A percentile compares a stretch with the other conserved stretches of the same genome.
phyloP scores from a whole-genome alignment of 2,888 invertebrate species.

The Aporophyla lueneburgensis region DNA sequence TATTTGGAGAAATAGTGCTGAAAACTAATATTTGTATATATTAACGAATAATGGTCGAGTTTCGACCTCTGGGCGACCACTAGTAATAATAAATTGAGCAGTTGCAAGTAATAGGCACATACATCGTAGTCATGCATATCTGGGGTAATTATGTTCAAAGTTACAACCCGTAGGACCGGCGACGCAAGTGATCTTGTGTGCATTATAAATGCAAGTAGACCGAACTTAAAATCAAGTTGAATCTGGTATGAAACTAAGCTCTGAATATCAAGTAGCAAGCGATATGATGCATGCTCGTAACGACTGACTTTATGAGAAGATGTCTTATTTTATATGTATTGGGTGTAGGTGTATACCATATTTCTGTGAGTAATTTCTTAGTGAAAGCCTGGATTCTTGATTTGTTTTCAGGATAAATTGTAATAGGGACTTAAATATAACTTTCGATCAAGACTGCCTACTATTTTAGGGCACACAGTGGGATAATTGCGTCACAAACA shows the following conservation, averaged over 20 bases:
- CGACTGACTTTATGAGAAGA: constrained; percentile 22
- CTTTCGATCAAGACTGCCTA: not conserved
- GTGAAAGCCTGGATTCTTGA: not conserved
- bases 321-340: constrained; percentile 26
- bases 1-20: too few species aligned
- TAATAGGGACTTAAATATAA: not conserved
- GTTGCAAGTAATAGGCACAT: constrained; percentile 12
- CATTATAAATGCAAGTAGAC: constrained; percentile 58
- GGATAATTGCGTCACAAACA: too few species aligned
- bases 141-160: constrained; percentile 49
- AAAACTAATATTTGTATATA: too few species aligned
- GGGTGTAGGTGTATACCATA: not conserved
- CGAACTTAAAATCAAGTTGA: constrained; percentile 57
- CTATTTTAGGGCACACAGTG: not conserved
- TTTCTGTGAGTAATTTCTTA: not conserved
- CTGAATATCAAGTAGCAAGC: constrained; percentile 57
- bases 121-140: constrained; percentile 41
- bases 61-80: too few species aligned
- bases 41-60: too few species aligned
- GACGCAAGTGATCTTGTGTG: constrained; percentile 53
- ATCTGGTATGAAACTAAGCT: constrained; percentile 56
- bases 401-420: not conserved
- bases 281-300: constrained; percentile 49
- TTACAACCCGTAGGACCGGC: constrained; percentile 39
- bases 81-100: too few species aligned